These are phyloP conservation scores for Ptychoptera contaminata DNA, from an alignment of 2,888 invertebrate species.

Conservation along the genomic window DNA sequence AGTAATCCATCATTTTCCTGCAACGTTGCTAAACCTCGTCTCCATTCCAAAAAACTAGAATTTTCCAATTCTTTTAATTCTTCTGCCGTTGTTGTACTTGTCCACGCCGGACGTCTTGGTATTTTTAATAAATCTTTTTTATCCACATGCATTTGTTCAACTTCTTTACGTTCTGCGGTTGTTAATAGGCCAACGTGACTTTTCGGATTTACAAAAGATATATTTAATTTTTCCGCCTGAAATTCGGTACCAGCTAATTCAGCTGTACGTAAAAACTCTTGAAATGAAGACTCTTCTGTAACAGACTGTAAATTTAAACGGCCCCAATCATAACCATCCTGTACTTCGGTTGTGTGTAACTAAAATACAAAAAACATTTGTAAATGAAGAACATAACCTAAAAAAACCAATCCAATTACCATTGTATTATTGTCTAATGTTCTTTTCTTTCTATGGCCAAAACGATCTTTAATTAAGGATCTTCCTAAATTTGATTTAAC, in stretches of 20 bases:
- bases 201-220: constrained; percentile 53
- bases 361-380: constrained; percentile 9
- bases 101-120: constrained; percentile 80
- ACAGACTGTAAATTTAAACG: constrained; percentile 80
- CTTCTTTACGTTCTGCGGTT: constrained; percentile 36
- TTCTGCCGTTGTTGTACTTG: constrained; percentile 53
- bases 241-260: constrained; percentile 91
- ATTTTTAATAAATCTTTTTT: constrained; percentile 53
- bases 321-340: constrained; percentile 86
- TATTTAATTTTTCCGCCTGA: constrained; percentile 75
- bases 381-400: constrained; percentile 2
- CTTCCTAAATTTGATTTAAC: constrained; percentile 46
- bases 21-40: constrained; percentile 60
- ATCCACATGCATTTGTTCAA: constrained; percentile 38
- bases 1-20: constrained; percentile 66
- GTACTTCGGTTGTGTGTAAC: constrained; percentile 72
- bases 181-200: constrained; percentile 43
- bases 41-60: constrained; percentile 80
- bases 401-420: constrained; percentile 35
- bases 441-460: constrained; percentile 45
- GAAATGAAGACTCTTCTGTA: constrained; percentile 89
- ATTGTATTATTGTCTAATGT: constrained; percentile 55
- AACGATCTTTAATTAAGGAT: constrained; percentile 59
- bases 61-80: constrained; percentile 68
- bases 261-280: constrained; percentile 91